Percentiles rank a stretch among this genome's conserved stretches.
These are phyloP conservation scores for Drosophila rellima DNA, from an alignment of 2,888 invertebrate genomes.

Conservation along the genomic window DNA sequence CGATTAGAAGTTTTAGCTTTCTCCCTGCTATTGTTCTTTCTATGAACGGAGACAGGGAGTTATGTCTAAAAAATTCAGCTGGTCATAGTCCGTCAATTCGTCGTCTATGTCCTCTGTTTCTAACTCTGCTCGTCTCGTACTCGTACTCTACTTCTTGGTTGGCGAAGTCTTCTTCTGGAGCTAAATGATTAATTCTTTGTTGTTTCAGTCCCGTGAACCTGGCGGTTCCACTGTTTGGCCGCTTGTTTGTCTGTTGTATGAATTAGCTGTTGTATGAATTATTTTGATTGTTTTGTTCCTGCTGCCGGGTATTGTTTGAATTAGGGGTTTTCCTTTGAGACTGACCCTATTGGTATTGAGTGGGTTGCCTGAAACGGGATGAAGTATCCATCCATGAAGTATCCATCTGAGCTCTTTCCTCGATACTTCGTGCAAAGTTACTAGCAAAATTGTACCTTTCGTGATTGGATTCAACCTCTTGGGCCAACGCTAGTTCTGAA, in stretches of 20 bases:
- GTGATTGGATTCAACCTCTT: slow-evolving; percentile 1
- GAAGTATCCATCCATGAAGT: too few relatives aligned
- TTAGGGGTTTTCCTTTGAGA: not conserved
- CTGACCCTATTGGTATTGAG: too few relatives aligned
- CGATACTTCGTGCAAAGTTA: not conserved
- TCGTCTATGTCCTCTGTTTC: not conserved
- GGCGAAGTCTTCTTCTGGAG: not conserved
- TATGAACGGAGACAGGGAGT: too few relatives aligned
- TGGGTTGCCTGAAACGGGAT: too few relatives aligned
- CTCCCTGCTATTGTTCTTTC: not conserved
- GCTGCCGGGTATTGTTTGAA: too few relatives aligned
- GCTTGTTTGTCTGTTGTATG: not conserved
- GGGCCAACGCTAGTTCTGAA: slow-evolving; percentile 2
- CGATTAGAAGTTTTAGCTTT: not conserved
- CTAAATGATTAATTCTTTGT: not conserved
- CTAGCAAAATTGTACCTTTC: not conserved
- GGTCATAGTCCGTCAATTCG: not conserved
- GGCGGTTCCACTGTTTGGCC: slow-evolving; percentile 4
- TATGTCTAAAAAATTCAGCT: slow-evolving; percentile 7
- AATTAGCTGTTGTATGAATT: not conserved
- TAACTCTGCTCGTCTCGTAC: not conserved
- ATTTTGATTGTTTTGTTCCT: not conserved
- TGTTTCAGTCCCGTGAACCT: not conserved
- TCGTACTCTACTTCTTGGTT: not conserved
- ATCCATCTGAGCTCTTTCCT: not conserved